Percentiles rank a stretch among this genome's conserved stretches.
Evolutionary conservation across 2,113 vertebrate species (phyloP).

Genomic region (Papio anubis): DNA sequence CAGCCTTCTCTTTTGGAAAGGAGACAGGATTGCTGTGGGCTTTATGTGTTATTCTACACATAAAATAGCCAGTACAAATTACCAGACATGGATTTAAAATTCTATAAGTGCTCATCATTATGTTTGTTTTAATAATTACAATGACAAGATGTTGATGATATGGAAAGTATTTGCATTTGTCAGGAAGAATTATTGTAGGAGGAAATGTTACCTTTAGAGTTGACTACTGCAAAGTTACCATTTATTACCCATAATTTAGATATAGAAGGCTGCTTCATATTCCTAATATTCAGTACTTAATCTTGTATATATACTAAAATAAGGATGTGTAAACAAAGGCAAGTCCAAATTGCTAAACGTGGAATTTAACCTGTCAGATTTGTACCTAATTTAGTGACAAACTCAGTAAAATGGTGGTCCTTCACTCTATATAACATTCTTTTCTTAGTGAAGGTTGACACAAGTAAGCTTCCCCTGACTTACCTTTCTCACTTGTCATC

Average conservation of each 20-base stretch:
- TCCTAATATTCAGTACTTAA: not conserved
- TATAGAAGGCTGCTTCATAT: not conserved
- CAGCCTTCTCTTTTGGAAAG: not conserved
- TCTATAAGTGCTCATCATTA: not conserved
- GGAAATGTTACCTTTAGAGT: not conserved
- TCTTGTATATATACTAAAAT: not conserved
- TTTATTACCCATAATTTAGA: not conserved
- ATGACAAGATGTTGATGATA: not conserved
- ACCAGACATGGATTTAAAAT: not conserved
- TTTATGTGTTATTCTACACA: not conserved
- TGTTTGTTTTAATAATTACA: not conserved
- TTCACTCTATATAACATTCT: not conserved
- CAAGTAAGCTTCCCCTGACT: conserved; percentile 77
- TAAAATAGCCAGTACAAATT: not conserved
- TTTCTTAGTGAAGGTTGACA: conserved; percentile 75
- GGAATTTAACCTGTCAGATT: not conserved
- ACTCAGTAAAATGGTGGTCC: conserved; percentile 64
- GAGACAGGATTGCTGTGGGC: not conserved
- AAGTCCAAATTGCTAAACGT: conserved; percentile 57
- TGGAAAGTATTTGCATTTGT: not conserved
- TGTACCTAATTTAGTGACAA: conserved; percentile 33
- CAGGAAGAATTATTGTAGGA: not conserved
- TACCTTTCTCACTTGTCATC: conserved; percentile 87
- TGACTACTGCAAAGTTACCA: not conserved
- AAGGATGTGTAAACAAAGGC: not conserved